Base-by-base conservation (phyloP, 2,888 invertebrate species). In the Magallana nippona region DNA sequence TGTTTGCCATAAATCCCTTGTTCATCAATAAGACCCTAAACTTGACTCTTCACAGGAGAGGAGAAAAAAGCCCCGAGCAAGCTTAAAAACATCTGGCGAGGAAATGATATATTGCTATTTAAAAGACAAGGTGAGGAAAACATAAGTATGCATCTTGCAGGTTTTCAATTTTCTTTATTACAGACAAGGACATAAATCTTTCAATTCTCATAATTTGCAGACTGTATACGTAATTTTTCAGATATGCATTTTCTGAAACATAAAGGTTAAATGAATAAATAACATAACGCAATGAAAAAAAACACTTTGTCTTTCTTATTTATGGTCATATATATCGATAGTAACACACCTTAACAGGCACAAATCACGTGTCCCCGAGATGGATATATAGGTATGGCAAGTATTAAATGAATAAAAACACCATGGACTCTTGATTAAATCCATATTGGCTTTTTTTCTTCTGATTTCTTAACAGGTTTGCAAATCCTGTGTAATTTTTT, bases 101-200 rank as follows among this genome's bases (percentile, higher is more conserved):
- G 60, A n/a, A 60, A 60, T 60, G 71, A 71, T 32, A 27, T 27
- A 27, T 27, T 27, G 22, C 27, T 27, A 15, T 71, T 15, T 13
- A 32, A 71, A 71, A 27, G 71, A 32, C 27, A 15, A 22, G 71
- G 71, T 71, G 71, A 71, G 32, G 32, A 71, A 71, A 71, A 32
- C 27, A 27, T 27, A 5, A 71, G 27, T 27, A 32, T 27, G 27
- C 15, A 27, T 27, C 32, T 32, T 22, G 32, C 27, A 32, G 22
- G 15, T 27, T 71, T 71, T 32, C 32, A 15, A 71, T 22, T 71
- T 71, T 71, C 32, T 13, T 71, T 11, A 32, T 71, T 71, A 27
- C 71, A 27, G 27, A 22, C 32, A 13, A 22, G 22, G 32, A 22
- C 71, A 71, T 71, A 71, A 71, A 71, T 71, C 71, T 71, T 32